phyloP scores from a whole-genome alignment of 2,888 invertebrate genomes.

The Nemotelus nigrinus region DNA sequence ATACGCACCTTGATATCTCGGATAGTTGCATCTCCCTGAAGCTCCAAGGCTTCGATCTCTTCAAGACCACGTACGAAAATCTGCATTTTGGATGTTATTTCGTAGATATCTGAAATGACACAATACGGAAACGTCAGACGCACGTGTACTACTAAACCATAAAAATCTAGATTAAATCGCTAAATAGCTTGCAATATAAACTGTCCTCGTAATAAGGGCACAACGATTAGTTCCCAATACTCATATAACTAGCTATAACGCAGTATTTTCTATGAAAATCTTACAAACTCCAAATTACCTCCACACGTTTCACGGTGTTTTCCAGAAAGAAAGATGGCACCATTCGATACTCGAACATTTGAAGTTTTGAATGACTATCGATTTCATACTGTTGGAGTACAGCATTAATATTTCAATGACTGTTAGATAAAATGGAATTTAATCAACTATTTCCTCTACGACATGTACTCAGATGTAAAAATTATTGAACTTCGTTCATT shows the following conservation, averaged over 20 bases:
- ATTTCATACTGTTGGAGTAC: no score
- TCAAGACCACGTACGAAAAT: constrained; percentile 65
- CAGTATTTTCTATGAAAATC: background rate
- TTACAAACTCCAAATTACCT: constrained; percentile 30
- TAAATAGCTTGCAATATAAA: background rate
- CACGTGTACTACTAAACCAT: constrained; percentile 26
- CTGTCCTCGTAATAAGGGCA: no score
- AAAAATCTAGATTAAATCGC: background rate
- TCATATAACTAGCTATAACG: no score
- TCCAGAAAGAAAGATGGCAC: constrained; percentile 38
- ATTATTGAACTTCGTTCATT: no score
- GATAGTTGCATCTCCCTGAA: constrained; percentile 62
- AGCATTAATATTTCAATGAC: no score
- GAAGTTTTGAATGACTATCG: constrained; percentile 33
- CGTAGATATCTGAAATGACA: constrained; percentile 2
- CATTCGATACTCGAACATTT: constrained; percentile 22
- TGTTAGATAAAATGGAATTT: no score
- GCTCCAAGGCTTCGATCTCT: constrained; percentile 61
- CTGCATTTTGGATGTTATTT: constrained; percentile 58
- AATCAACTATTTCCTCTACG: no score
- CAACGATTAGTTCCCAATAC: no score
- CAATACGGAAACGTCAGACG: constrained; percentile 22
- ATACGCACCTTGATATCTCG: constrained; percentile 61
- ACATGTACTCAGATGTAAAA: no score
- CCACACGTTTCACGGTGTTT: constrained; percentile 37